Conservation (phyloP, 2,797 vertebrate species). For the Fundulus diaphanus region DNA sequence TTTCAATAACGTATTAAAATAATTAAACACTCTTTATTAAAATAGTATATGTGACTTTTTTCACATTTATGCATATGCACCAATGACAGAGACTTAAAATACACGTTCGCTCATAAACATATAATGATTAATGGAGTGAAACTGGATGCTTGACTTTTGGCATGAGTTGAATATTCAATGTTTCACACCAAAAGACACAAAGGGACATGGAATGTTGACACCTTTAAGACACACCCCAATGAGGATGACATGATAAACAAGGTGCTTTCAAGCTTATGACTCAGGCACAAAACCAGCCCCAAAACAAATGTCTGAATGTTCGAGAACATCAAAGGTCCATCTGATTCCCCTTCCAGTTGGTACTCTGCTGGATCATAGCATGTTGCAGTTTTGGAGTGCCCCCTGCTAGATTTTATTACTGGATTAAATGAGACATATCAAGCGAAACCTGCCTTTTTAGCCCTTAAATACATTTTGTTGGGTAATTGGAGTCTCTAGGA, state of each 20-base stretch:
- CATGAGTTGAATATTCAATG: constrained; percentile 10
- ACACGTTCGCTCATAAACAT: constrained; percentile 12
- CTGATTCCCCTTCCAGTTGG: not conserved
- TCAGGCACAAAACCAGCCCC: not conserved
- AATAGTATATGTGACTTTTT: constrained; percentile 14
- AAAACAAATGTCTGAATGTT: not conserved
- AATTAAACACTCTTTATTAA: constrained; percentile 10
- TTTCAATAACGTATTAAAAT: not conserved
- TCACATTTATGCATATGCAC: constrained; percentile 30
- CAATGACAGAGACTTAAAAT: constrained; percentile 13
- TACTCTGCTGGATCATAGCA: not conserved
- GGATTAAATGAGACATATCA: no score
- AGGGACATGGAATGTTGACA: constrained; percentile 34
- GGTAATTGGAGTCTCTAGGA: no score
- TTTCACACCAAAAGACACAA: not conserved
- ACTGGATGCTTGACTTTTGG: constrained; percentile 26
- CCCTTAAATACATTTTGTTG: no score
- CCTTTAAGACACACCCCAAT: not conserved
- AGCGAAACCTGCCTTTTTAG: no score
- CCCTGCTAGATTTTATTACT: not conserved
- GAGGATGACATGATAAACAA: constrained; percentile 3
- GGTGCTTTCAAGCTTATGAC: constrained; percentile 7
- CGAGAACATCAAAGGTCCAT: not conserved
- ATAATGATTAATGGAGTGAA: constrained; percentile 14
- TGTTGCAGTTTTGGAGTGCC: not conserved